Evolutionary conservation across 2,113 vertebrate genomes (phyloP).

Genomic region (Brevimyrus niger): DNA sequence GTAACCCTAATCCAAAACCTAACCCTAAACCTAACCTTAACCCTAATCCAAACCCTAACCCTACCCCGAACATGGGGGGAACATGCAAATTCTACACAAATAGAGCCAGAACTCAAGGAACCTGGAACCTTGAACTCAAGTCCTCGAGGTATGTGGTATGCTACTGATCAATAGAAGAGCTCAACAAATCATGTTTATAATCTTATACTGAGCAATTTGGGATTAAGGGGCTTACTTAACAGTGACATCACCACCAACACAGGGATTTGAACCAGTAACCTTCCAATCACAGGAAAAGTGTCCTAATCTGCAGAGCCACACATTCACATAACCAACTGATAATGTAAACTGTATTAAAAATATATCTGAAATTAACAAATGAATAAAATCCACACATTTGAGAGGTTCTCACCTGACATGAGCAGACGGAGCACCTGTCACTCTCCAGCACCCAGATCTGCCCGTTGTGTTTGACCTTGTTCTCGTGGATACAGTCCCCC

Average conservation of each 20-base stretch:
- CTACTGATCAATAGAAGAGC: neutral
- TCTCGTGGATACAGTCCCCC: constrained; percentile 87
- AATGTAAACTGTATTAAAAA: neutral
- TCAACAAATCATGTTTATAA: neutral
- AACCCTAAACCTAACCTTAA: too few species aligned
- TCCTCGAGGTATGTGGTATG: neutral
- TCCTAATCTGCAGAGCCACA: neutral
- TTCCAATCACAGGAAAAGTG: neutral
- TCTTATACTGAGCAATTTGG: neutral
- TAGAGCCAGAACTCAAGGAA: too few species aligned
- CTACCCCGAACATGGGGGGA: too few species aligned
- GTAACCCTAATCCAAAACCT: neutral
- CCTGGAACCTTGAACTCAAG: too few species aligned
- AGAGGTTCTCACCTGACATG: constrained; percentile 74
- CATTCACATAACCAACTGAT: neutral
- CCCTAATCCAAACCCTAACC: too few species aligned
- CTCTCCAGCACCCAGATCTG: constrained; percentile 98
- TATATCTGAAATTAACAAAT: neutral
- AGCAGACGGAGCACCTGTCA: constrained; percentile 93
- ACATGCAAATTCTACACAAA: too few species aligned
- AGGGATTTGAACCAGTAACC: neutral
- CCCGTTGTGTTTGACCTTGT: constrained; percentile 88
- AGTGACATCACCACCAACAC: neutral
- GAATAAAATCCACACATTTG: neutral
- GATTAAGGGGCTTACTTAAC: neutral